Evolutionary conservation across 2,113 vertebrate species (phyloP), one percentile per base, ranked within the genome.

Genomic region (Solenodon paradoxus): DNA sequence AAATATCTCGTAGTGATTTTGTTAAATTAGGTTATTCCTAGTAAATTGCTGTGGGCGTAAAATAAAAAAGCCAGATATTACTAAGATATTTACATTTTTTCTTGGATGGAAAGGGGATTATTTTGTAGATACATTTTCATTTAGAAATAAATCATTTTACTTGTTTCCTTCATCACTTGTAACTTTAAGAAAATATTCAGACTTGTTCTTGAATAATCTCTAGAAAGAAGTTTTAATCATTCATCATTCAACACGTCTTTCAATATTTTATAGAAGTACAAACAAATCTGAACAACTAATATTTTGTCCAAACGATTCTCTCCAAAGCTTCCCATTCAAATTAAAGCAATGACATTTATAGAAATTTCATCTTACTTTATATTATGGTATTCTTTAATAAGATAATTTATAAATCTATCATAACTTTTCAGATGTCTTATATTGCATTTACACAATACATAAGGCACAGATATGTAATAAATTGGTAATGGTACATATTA

Each of bases 141-240:
- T 71, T 35, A 88, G 30, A 74, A 83, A 89, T 49, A 59, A 82
- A 38, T 17, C 6, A 85, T 68, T 88, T 71, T 57, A 88, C 32
- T 79, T 92, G 35, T 51, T 97, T 89, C 26, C 45, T 88, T 93
- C 20, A 83, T 90, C 11, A 81, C 40, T 88, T 86, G 64, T 84
- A 92, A 75, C 6, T 49, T 87, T 32, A 74, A 80, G 75, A 85
- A 84, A 80, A 68, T 4, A 86, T 74, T 63, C 74, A 84, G 30
- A 28, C 72, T 64, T 95, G 15, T 32, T 92, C 26, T 81, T 81
- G 9, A 92, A 79, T 75, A 84, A 81, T 57, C 53, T 68, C 51
- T 47, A 64, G n/a, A 94, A 53, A 92, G 19, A 84, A 91, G 9
- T 55, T 92, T 82, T 75, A 85, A 74, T 81, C 59, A 75, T 91